Base-by-base conservation (phyloP, 1,140 invertebrate species). In the Zaprionus tsacasi region DNA sequence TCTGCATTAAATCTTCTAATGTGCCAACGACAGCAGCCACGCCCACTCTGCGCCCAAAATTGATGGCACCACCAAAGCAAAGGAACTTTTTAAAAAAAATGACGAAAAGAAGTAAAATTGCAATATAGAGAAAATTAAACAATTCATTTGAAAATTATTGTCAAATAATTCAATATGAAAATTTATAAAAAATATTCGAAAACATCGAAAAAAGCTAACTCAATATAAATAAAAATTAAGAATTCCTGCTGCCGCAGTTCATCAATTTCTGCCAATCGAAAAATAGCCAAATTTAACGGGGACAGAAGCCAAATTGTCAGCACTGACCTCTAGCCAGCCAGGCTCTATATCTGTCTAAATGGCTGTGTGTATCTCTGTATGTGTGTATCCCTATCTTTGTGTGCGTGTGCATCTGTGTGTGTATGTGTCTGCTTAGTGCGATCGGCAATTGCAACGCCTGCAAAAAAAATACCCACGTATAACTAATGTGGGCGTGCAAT, bases 51-150 rank as follows among this genome's bases (percentile, higher is more conserved):
- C 17, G 11, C 17, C 35, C 50, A 43, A 38, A 55, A 69, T 70
- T 70, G 58, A 75, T 70, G 59, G 72, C 72, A 69, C 63, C 61
- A 72, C 57, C 50, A 21, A n/a, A n/a, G n/a, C n/a, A n/a, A n/a
- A n/a, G n/a, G n/a, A n/a, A n/a, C n/a, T n/a, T n/a, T n/a, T n/a
- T n/a, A n/a, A n/a, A n/a, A n/a, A n/a, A n/a, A n/a, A n/a, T n/a
- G n/a, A n/a, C n/a, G n/a, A n/a, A n/a, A n/a, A n/a, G n/a, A n/a
- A n/a, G n/a, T n/a, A n/a, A n/a, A n/a, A n/a, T n/a, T n/a, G n/a
- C n/a, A n/a, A n/a, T n/a, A n/a, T n/a, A n/a, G n/a, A n/a, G n/a
- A n/a, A n/a, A n/a, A n/a, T n/a, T n/a, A n/a, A n/a, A n/a, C n/a
- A n/a, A n/a, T n/a, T n/a, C n/a, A n/a, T n/a, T n/a, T n/a, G n/a